These are phyloP conservation scores for Trissonchulus sp. DNA, from an alignment of 2,888 invertebrate species.

Conservation along the genomic window DNA sequence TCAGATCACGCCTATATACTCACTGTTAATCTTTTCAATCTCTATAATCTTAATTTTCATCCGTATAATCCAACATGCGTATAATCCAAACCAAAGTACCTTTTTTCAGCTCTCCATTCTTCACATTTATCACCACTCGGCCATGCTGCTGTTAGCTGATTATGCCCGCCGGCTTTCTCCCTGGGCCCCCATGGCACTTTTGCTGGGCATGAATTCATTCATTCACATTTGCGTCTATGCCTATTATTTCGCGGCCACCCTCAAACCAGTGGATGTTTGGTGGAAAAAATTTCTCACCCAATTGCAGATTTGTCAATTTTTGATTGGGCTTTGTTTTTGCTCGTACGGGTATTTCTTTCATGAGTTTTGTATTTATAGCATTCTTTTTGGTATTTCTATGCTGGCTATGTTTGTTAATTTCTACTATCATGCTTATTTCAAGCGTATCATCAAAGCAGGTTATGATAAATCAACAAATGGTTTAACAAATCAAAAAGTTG, in stretches of 20 bases:
- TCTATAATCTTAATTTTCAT: too few relatives aligned
- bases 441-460: too few relatives aligned
- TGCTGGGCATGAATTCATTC: constrained; percentile 48
- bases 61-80: too few relatives aligned
- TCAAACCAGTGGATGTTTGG: constrained; percentile 43
- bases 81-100: too few relatives aligned
- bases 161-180: constrained; percentile 43
- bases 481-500: too few relatives aligned
- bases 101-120: constrained; percentile 46
- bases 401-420: constrained; percentile 49
- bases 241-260: constrained; percentile 49
- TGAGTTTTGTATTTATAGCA: constrained; percentile 51
- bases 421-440: constrained; percentile 47
- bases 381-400: constrained; percentile 51
- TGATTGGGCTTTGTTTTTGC: constrained; percentile 46
- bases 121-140: constrained; percentile 53
- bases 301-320: constrained; percentile 51
- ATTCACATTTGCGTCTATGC: constrained; percentile 51
- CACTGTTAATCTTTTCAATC: too few relatives aligned
- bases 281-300: constrained; percentile 52
- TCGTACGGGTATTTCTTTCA: constrained; percentile 47
- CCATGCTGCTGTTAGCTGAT: constrained; percentile 52
- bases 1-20: too few relatives aligned
- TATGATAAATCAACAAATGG: too few relatives aligned
- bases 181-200: constrained; percentile 49